Base-by-base conservation (phyloP, 2,113 vertebrate genomes). In the Oophaga pumilio region DNA sequence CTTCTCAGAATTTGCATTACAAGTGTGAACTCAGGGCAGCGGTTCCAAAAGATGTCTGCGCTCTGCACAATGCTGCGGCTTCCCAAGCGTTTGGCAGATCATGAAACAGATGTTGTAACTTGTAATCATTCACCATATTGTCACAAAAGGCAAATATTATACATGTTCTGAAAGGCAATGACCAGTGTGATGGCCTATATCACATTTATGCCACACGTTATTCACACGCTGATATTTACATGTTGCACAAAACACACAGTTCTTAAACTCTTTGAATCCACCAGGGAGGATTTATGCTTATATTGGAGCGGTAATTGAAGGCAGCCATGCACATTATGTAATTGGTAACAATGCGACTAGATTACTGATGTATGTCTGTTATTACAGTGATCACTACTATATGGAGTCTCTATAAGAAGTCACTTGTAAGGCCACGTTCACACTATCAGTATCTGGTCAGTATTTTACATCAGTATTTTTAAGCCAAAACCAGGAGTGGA, bases 111-210 rank as follows among this genome's bases (percentile, higher is more conserved):
- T 43, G 33, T 43, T 43, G n/a, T n/a, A 24, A 64, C 24, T n/a
- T 81, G 77, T 81, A 87, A 87, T 87, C 85, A 87, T 81, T 87
- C 66, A 87, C 77, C 22, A 49, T 71, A 81, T 69, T 71, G 66
- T 81, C 85, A 49, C 24, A 80, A 7, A 87, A 87, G 85, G 77
- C 66, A 87, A 87, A 87, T 81, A 87, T 60, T 71, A 53, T 69
- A 73, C 64, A 43, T 60, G 85, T 52, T 56, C 64, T 81, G 14
- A 43, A 73, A 81, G 76, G 64, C 76, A 81, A 73, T 81, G 76
- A 81, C 85, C 85, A 57, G 77, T 81, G 28, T 79, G 69, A 68
- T 79, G 60, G 85, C 76, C 76, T 79, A 52, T 80, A 79, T 86
- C 62, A 69, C 20, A 15, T 80, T 69, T 86, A 79, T 79, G 57